A percentile compares a stretch with the other conserved stretches of the same genome.
These are phyloP conservation scores for Leucoraja ocellata DNA, from an alignment of 2,797 vertebrate species.

Conservation along the genomic window DNA sequence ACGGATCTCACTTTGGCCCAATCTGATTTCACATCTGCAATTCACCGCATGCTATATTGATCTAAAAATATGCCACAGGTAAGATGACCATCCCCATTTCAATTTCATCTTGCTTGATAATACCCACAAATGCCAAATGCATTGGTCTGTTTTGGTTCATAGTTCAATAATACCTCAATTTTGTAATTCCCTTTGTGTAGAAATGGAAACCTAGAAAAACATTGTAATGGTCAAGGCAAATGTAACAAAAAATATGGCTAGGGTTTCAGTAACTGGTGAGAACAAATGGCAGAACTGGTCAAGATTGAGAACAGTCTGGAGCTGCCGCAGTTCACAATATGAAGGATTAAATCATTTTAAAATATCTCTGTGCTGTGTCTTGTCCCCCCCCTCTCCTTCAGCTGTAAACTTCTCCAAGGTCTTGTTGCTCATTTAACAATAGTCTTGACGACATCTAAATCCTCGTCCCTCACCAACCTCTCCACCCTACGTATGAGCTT, in stretches of 20 bases:
- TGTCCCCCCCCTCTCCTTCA: neutral
- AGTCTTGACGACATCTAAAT: no score
- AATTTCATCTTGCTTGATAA: neutral
- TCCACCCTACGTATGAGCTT: neutral
- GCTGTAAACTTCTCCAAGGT: neutral
- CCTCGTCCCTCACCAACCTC: neutral
- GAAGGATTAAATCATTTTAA: no score
- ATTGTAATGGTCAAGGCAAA: no score
- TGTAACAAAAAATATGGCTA: no score
- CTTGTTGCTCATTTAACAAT: neutral
- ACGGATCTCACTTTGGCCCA: neutral
- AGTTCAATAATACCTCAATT: neutral
- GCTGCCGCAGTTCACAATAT: no score
- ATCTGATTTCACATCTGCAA: neutral
- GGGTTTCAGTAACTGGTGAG: no score
- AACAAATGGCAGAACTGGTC: no score
- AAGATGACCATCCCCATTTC: neutral
- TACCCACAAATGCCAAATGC: neutral
- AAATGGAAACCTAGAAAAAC: no score
- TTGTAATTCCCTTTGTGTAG: neutral
- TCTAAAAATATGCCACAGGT: neutral
- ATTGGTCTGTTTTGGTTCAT: neutral
- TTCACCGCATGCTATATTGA: neutral
- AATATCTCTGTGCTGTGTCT: neutral
- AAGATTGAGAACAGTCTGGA: no score